Evolutionary conservation across 2,113 vertebrate genomes (phyloP).

Genomic region (Dasypus novemcinctus): DNA sequence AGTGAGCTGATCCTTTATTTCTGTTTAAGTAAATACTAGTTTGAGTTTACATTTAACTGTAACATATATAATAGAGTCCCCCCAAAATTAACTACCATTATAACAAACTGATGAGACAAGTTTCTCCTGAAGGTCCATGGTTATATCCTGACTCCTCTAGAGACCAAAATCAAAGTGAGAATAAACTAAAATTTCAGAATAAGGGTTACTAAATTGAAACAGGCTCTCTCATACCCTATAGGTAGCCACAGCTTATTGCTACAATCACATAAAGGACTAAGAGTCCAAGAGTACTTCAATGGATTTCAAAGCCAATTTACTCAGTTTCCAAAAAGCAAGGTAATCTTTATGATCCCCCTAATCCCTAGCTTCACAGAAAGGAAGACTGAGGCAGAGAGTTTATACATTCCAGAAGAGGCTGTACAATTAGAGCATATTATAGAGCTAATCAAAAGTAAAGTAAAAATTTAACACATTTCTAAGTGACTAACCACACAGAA

Average conservation of each 20-base stretch:
- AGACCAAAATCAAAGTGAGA: conserved; percentile 42
- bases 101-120: not conserved
- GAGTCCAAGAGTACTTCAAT: not conserved
- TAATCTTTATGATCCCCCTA: conserved; percentile 31
- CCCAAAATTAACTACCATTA: not conserved
- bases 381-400: conserved; percentile 31
- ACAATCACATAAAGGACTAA: not conserved
- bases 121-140: not conserved
- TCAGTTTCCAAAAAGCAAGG: not conserved
- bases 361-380: conserved; percentile 19
- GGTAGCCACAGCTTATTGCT: not conserved
- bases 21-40: conserved; percentile 6
- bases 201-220: conserved; percentile 4
- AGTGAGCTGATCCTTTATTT: conserved; percentile 18
- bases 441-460: conserved; percentile 17
- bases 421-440: not conserved
- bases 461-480: conserved; percentile 43
- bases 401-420: conserved; percentile 39
- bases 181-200: conserved; percentile 40
- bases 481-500: not conserved
- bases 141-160: not conserved
- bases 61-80: not conserved
- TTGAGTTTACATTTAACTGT: conserved; percentile 20
- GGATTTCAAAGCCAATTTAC: conserved; percentile 42
- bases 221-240: not conserved